These are phyloP conservation scores for Oncorhynchus keta DNA, from an alignment of 2,113 vertebrate genomes.

Conservation along the genomic window DNA sequence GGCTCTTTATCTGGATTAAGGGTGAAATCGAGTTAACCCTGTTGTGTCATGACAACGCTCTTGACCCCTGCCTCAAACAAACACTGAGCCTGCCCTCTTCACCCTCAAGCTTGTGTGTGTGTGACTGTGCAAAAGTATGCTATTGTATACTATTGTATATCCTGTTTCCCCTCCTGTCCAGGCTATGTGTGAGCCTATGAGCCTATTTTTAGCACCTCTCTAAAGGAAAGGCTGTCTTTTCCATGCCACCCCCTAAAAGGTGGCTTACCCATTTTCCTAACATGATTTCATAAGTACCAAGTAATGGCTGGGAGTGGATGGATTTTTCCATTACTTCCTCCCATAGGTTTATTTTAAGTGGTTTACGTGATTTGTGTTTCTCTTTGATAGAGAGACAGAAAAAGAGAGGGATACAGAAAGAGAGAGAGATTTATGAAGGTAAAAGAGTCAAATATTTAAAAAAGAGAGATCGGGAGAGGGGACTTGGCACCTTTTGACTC, in stretches of 20 bases:
- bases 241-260: slow-evolving; percentile 26
- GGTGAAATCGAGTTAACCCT: slow-evolving; percentile 54
- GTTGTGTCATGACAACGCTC: slow-evolving; percentile 53
- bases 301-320: slow-evolving; percentile 29
- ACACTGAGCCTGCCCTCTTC: slow-evolving; percentile 1
- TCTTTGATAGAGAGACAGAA: slow-evolving; percentile 14
- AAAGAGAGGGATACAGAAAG: slow-evolving; percentile 8
- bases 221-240: slow-evolving; percentile 51
- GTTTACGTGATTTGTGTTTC: slow-evolving; percentile 36
- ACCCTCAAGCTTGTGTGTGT: neutral
- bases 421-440: neutral
- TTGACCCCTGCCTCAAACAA: slow-evolving; percentile 36
- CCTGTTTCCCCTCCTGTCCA: slow-evolving; percentile 36
- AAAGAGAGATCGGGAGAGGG: slow-evolving; percentile 14
- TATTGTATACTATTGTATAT: slow-evolving; percentile 21
- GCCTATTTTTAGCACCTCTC: slow-evolving; percentile 44
- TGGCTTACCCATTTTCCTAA: slow-evolving; percentile 41
- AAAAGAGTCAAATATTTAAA: neutral
- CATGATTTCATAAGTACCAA: slow-evolving; percentile 38
- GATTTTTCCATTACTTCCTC: slow-evolving; percentile 61
- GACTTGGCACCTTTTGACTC: slow-evolving; percentile 55
- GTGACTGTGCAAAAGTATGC: slow-evolving; percentile 7
- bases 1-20: slow-evolving; percentile 56
- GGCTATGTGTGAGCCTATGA: slow-evolving; percentile 21
- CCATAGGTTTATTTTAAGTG: slow-evolving; percentile 55